Evolutionary conservation across 2,797 vertebrate genomes (phyloP), one percentile per base, ranked within the genome.

Genomic region (Tympanoctomys barrerae): DNA sequence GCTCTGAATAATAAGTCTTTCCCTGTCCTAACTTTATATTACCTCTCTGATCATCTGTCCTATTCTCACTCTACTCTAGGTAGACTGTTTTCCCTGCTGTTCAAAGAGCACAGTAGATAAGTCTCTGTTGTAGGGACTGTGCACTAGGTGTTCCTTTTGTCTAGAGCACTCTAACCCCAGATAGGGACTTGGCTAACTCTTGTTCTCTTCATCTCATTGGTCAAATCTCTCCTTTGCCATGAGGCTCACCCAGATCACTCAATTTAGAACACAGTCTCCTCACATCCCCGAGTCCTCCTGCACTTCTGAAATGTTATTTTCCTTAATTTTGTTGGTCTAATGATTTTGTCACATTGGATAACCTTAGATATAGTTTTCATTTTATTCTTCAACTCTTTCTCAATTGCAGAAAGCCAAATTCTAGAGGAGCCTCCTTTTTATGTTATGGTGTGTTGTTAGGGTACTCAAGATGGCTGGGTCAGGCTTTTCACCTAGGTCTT

Each of bases 151-250:
- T 75, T 87, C 36, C 59, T 95, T 75, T 94, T 39, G 24, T 36
- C 68, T 88, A 62, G 39, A 85, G 79, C 36, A 26, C 36, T 66
- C 79, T 94, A 77, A 62, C 13, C 66, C 54, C 16, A 79, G 54
- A 75, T 33, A 70, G 8, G 39, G 1, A 36, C 77, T 82, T 79
- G 42, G 78, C 36, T 89, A 82, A 82, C 10, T 61, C 62, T 68
- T 59, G 28, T 24, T 95, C 87, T 62, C 33, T 82, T 94, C 61
- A 86, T 5, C 10, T 59, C 36, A 87, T 95, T 90, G 75, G 54
- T 95, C 64, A 91, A 28, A 61, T 78, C 33, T 87, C 42, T 89
- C 46, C 84, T 90, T 97, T 94, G 75, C 81, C 77, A 26, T 64
- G 77, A 95, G 46, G 68, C 54, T 59, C n/a, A 54, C 62, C 4